phyloP scores from a whole-genome alignment of 2,888 invertebrate species.

The Hirtodrosophila cameraria region DNA sequence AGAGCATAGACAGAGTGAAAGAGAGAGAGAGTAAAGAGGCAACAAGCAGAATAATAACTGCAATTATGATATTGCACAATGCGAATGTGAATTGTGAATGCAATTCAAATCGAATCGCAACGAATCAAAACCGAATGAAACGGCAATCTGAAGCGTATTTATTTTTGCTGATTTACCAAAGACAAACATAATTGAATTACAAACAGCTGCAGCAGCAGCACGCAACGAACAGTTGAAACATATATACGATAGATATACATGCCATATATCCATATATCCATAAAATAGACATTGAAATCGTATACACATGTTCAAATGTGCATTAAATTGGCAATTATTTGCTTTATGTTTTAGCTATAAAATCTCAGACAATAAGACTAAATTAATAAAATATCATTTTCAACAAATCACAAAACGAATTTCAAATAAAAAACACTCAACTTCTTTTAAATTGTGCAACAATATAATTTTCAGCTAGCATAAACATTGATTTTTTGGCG shows the following conservation, averaged over 20 bases:
- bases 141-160: constrained; percentile 56
- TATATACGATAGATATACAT: neutral
- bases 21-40: neutral
- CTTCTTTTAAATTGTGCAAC: too few relatives aligned
- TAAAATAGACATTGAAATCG: neutral
- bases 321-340: constrained; percentile 77
- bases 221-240: constrained; percentile 6
- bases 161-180: constrained; percentile 75
- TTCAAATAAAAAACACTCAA: too few relatives aligned
- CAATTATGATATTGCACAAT: constrained; percentile 62
- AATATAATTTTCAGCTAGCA: too few relatives aligned
- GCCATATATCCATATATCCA: neutral
- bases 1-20: neutral
- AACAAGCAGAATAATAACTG: constrained; percentile 50
- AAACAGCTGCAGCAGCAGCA: constrained; percentile 44
- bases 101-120: constrained; percentile 8
- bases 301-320: constrained; percentile 51
- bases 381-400: constrained; percentile 2
- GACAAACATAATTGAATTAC: constrained; percentile 77
- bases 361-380: constrained; percentile 1
- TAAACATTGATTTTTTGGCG: constrained; percentile 48
- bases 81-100: constrained; percentile 30
- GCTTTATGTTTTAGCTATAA: constrained; percentile 2
- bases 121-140: constrained; percentile 26
- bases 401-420: neutral